Evolutionary conservation across 2,113 vertebrate genomes (phyloP), one percentile per base, ranked within the genome.

Genomic region (Ivindomyrus marchei): DNA sequence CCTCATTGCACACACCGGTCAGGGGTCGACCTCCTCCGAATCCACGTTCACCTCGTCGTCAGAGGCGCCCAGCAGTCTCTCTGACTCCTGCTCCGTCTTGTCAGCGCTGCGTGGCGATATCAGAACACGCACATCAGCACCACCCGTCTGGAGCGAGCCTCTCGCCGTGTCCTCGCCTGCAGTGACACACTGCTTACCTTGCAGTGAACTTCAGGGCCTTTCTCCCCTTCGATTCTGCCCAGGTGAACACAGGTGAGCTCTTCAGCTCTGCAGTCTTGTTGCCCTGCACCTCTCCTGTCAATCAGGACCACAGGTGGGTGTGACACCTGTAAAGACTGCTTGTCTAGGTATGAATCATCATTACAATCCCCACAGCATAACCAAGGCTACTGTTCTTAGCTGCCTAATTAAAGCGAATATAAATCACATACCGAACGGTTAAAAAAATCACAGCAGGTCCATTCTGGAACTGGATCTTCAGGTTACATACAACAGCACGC

Each of bases 21-120:
- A 94, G 7, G 93, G 49, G 19, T 95, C 95, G 2, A 95, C 89
- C 0, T 95, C 95, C 89, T 96, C 92, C 0, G 88, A 93, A 42
- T 94, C 95, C 0, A 94, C 93, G 0, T 94, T 92, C 17, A 88
- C 89, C 4, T 94, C 93, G 0, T 92, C 87, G 45, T 42, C 80
- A 24, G 45, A 62, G 88, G 89, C 49, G 83, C 84, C 85, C 0
- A 49, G 66, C 36, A 39, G 56, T 11, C 70, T 91, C 13, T 90
- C 91, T 0, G 91, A 90, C 3, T 95, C 93, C n/a, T 52, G 19
- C 11, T 84, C 13, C 0, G 88, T 90, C 52, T 58, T 92, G 19
- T 91, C 94, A 19, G 70, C 87, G 89, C 96, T 96, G 92, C 87
- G 17, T 36, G 4, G 52, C 3, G 45, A 62, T 3, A 87, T 66